Conservation (phyloP, 1,140 invertebrate genomes). For the Nymphalis io region DNA sequence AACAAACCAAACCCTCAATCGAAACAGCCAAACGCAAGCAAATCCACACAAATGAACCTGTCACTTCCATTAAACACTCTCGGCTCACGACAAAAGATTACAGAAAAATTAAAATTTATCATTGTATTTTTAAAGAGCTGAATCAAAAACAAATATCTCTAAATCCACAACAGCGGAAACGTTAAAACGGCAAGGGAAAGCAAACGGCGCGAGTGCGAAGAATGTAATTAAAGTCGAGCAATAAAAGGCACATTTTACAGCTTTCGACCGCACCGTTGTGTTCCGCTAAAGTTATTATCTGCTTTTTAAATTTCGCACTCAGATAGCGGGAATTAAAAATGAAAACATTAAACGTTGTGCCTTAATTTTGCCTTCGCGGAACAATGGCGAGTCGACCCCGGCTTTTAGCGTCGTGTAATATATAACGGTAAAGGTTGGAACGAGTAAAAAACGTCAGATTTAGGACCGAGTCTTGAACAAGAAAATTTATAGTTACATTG, state of each 20-base stretch:
- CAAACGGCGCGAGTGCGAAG: conserved; percentile 55
- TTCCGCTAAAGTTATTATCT: conserved; percentile 65
- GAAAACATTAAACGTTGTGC: conserved; percentile 55
- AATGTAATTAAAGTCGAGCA: conserved; percentile 71
- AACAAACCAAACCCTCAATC: too few relatives aligned
- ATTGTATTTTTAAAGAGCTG: neutral
- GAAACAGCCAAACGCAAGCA: neutral
- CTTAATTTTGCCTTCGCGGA: conserved; percentile 58
- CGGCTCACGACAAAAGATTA: neutral
- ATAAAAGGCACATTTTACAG: conserved; percentile 67
- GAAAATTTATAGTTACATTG: neutral
- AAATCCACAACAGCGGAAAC: conserved; percentile 20
- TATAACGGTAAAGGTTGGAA: conserved; percentile 24
- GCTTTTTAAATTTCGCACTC: conserved; percentile 65
- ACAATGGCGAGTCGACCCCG: conserved; percentile 43
- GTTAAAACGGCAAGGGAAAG: conserved; percentile 26
- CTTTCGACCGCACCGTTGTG: conserved; percentile 54
- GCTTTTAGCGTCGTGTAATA: conserved; percentile 22
- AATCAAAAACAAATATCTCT: conserved; percentile 10
- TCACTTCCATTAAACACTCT: neutral
- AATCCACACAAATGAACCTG: neutral
- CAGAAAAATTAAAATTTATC: neutral
- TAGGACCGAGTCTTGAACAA: neutral
- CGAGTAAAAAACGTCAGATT: conserved; percentile 1
- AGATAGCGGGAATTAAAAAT: conserved; percentile 61